Conservation (phyloP, 1,140 invertebrate species). For the Sinella curviseta region DNA sequence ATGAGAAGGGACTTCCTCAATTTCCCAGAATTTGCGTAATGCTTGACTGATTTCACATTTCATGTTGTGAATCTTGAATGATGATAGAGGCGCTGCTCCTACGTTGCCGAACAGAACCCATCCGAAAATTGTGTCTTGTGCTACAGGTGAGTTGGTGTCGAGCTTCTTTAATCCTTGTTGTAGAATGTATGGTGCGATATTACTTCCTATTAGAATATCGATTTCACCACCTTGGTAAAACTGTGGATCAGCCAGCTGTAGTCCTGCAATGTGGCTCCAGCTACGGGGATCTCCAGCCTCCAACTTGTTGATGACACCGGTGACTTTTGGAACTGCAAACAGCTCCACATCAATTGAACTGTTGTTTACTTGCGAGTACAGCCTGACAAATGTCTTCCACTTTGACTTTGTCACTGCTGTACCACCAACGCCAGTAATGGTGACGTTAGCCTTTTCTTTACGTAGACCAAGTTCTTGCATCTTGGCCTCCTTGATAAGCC, state of each 20-base stretch:
- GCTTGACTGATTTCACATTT: background rate
- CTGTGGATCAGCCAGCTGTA: background rate
- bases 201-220: background rate
- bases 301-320: background rate
- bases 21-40: background rate
- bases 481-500: background rate
- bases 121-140: constrained; percentile 12
- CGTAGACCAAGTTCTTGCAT: background rate
- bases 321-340: background rate
- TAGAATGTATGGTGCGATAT: background rate
- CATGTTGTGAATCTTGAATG: background rate
- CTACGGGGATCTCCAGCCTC: background rate
- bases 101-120: background rate
- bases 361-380: background rate
- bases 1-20: background rate
- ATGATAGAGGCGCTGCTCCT: background rate
- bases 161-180: background rate
- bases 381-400: background rate
- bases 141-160: background rate
- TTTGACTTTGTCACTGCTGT: background rate
- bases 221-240: background rate
- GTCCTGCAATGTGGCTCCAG: background rate
- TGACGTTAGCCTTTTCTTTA: background rate
- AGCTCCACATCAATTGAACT: background rate
- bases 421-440: background rate